Evolutionary conservation across 1,140 invertebrate genomes (phyloP).

Genomic region (Heliothis subflexa): DNA sequence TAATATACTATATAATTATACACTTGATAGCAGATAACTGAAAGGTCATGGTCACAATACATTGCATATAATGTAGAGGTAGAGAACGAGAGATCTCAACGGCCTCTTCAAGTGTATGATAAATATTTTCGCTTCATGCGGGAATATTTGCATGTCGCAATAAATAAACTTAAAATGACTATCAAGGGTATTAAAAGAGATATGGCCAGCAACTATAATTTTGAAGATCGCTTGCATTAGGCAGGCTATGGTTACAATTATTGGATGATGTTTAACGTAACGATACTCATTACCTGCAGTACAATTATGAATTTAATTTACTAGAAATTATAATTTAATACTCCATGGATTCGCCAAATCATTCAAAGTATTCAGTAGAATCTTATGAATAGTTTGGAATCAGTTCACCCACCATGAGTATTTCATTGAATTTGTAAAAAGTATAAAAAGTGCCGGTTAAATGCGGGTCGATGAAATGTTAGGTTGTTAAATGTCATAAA

Average conservation of each 20-base stretch:
- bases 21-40: conserved; percentile 26
- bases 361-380: too few relatives aligned
- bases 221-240: conserved; percentile 7
- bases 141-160: conserved; percentile 62
- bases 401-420: too few relatives aligned
- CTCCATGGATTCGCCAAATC: too few relatives aligned
- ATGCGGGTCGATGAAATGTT: neutral
- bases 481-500: neutral
- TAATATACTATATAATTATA: too few relatives aligned
- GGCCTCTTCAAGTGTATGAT: conserved; percentile 60
- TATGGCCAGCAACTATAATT: neutral
- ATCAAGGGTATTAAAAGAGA: neutral
- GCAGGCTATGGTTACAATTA: neutral
- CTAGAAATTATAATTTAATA: too few relatives aligned
- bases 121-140: conserved; percentile 66
- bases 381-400: too few relatives aligned
- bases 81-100: conserved; percentile 29
- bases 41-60: conserved; percentile 48
- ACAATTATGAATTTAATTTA: too few relatives aligned
- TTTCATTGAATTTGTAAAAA: too few relatives aligned
- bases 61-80: conserved; percentile 55
- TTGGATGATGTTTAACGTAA: too few relatives aligned
- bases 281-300: too few relatives aligned
- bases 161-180: conserved; percentile 57
- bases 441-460: too few relatives aligned